Percentiles rank a stretch among this genome's conserved stretches.
phyloP scores from a whole-genome alignment of 2,797 vertebrate species.

The Limosa lapponica region DNA sequence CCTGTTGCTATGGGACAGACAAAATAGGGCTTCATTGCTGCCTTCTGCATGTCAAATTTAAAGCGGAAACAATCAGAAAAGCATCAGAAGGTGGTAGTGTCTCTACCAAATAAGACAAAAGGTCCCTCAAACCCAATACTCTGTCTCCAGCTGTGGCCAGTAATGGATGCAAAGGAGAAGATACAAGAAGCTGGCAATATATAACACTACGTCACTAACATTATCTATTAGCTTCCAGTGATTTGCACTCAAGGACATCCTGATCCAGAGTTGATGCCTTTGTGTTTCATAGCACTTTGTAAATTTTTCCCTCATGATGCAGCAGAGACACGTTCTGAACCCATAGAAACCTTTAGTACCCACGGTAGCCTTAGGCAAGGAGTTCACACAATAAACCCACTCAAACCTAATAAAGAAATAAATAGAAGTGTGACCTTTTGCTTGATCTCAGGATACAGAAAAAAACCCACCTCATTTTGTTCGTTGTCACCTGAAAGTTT shows the following conservation, averaged over 20 bases:
- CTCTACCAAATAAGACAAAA: not conserved
- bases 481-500: not conserved
- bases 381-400: not conserved
- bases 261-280: not conserved
- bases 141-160: not conserved
- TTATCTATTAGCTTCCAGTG: not conserved
- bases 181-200: not conserved
- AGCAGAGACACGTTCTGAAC: not conserved
- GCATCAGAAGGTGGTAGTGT: not conserved
- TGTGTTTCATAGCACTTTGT: not conserved
- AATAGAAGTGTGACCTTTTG: not conserved
- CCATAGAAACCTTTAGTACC: not conserved
- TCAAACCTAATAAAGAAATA: not conserved
- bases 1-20: not conserved
- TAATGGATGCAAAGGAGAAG: not conserved
- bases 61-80: not conserved
- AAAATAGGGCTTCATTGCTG: not conserved
- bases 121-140: not conserved
- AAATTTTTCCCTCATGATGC: not conserved
- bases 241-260: not conserved
- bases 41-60: not conserved
- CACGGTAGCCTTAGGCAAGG: not conserved
- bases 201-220: not conserved
- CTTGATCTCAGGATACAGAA: not conserved
- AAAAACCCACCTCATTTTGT: not conserved